Conservation (phyloP, 2,888 invertebrate genomes). For the Aphidoletes aphidimyza region DNA sequence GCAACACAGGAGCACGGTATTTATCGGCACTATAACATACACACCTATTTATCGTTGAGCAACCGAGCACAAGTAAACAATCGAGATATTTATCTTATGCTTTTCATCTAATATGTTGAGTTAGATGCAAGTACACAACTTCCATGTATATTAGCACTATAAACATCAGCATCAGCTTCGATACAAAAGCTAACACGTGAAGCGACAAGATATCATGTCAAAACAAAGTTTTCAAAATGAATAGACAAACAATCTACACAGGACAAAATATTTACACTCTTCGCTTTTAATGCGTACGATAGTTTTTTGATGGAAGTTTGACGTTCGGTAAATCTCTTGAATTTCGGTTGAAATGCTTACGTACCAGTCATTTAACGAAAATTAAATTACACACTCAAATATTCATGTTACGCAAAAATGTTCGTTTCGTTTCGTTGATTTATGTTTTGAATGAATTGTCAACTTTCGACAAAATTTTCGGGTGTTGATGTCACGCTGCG, state of each 20-base stretch:
- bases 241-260: not conserved
- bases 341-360: not conserved
- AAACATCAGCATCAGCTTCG: not conserved
- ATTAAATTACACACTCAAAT: conserved; percentile 46
- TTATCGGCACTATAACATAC: conserved; percentile 4
- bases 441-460: not conserved
- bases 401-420: not conserved
- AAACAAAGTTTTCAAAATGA: conserved; percentile 41
- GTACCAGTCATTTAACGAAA: not conserved
- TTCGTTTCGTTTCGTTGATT: not conserved
- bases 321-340: not conserved
- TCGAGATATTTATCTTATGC: conserved; percentile 38
- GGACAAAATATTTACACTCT: not conserved
- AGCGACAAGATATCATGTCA: conserved; percentile 11
- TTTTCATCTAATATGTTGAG: conserved; percentile 15
- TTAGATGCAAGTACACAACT: not conserved
- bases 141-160: not conserved
- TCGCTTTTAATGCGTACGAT: not conserved
- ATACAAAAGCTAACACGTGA: not conserved
- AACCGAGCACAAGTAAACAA: not conserved
- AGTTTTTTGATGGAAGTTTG: not conserved
- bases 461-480: too few species aligned
- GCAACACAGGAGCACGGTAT: not conserved
- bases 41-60: not conserved
- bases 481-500: not conserved